phyloP scores from a whole-genome alignment of 2,888 invertebrate genomes.

The Nephrotoma guestfalica region DNA sequence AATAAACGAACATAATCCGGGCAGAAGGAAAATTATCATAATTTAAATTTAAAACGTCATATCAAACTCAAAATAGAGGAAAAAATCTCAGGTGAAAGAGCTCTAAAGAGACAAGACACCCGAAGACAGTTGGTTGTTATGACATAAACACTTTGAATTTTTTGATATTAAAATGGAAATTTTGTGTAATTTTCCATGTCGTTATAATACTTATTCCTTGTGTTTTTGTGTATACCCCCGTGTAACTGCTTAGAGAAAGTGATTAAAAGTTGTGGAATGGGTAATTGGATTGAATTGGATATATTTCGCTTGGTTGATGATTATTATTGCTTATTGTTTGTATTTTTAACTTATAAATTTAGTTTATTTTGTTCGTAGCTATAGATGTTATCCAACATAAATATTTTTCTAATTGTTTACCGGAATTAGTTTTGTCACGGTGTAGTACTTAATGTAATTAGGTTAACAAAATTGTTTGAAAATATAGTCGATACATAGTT shows the following conservation, averaged over 20 bases:
- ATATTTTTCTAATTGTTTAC: background rate
- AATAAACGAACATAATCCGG: background rate
- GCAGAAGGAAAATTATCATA: background rate
- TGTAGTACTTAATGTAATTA: background rate
- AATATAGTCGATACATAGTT: background rate
- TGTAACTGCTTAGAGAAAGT: background rate
- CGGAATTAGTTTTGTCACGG: background rate
- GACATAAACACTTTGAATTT: background rate
- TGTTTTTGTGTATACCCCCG: background rate
- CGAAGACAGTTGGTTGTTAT: background rate
- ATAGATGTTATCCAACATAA: background rate
- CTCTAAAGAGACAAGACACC: background rate
- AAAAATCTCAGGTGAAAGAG: background rate
- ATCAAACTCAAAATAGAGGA: background rate
- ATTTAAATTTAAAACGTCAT: background rate
- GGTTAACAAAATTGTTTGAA: background rate
- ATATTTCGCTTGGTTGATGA: background rate
- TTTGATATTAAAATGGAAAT: background rate
- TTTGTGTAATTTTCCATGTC: background rate
- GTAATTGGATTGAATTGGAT: background rate
- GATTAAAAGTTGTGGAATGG: background rate
- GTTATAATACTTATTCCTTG: background rate
- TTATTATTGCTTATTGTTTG: background rate
- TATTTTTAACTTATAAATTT: background rate
- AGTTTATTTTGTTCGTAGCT: background rate